A percentile compares a stretch with the other conserved stretches of the same genome.
phyloP scores from a whole-genome alignment of 2,797 vertebrate genomes.

The Melanotaenia trifasciata region DNA sequence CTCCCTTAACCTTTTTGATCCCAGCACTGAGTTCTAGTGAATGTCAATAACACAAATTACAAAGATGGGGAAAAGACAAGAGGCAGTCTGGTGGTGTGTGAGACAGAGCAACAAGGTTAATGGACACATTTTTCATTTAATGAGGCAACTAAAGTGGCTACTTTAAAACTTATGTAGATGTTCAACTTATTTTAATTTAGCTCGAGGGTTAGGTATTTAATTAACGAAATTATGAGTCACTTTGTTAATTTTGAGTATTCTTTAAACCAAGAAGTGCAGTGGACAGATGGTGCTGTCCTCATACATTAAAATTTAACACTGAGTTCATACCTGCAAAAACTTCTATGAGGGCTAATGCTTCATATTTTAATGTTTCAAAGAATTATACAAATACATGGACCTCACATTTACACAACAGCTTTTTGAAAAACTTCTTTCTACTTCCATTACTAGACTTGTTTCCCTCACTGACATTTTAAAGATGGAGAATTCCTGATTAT shows the following conservation, averaged over 20 bases:
- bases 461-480: background rate
- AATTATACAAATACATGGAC: background rate
- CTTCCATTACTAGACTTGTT: background rate
- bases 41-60: conserved; percentile 48
- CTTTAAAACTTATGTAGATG: background rate
- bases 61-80: conserved; percentile 11
- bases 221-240: background rate
- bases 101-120: conserved; percentile 14
- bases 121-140: conserved; percentile 27
- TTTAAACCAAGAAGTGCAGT: background rate
- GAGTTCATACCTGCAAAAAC: background rate
- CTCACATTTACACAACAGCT: background rate
- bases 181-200: conserved; percentile 2
- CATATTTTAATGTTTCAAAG: background rate
- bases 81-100: background rate
- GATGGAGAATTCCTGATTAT: background rate
- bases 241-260: background rate
- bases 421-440: background rate
- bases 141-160: background rate
- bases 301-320: background rate
- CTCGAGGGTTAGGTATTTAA: background rate
- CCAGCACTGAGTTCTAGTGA: conserved; percentile 36
- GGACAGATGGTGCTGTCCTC: background rate
- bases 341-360: background rate
- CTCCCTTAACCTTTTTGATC: conserved; percentile 45